phyloP scores from a whole-genome alignment of 2,797 vertebrate species.

The Denticeps clupeoides region DNA sequence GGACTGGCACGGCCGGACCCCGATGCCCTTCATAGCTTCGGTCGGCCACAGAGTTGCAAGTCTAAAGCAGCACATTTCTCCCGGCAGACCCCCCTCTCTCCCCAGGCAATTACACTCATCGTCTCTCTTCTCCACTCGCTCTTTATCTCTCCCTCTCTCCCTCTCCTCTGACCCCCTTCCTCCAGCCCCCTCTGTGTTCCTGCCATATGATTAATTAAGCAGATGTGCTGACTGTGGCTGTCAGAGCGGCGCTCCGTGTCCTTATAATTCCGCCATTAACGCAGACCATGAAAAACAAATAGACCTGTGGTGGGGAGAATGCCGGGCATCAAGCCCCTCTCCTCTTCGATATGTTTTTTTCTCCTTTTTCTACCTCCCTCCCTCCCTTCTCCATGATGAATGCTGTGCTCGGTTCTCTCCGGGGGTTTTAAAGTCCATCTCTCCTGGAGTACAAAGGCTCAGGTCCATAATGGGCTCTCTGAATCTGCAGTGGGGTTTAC shows the following conservation, averaged over 20 bases:
- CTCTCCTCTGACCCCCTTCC: background rate
- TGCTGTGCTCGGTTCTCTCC: too few species aligned
- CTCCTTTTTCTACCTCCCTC: background rate
- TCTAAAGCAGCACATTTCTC: background rate
- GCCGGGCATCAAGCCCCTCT: background rate
- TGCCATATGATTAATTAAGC: conserved; percentile 44
- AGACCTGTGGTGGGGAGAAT: conserved; percentile 12
- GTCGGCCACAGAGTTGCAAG: background rate
- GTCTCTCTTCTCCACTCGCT: background rate
- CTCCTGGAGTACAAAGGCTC: background rate
- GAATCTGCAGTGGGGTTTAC: background rate
- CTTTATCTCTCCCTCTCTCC: background rate
- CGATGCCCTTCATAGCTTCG: conserved; percentile 18
- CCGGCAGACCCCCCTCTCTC: background rate
- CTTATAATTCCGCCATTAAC: conserved; percentile 35
- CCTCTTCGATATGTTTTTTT: background rate
- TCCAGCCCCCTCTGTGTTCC: conserved; percentile 13
- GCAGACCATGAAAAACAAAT: conserved; percentile 34
- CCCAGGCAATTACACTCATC: conserved; percentile 9
- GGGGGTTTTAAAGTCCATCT: too few species aligned
- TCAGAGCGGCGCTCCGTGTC: conserved; percentile 19
- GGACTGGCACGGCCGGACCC: background rate
- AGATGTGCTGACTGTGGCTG: conserved; percentile 32
- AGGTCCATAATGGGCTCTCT: background rate
- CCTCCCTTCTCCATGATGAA: background rate